phyloP scores from a whole-genome alignment of 2,113 vertebrate species.

The Coreoperca whiteheadi region DNA sequence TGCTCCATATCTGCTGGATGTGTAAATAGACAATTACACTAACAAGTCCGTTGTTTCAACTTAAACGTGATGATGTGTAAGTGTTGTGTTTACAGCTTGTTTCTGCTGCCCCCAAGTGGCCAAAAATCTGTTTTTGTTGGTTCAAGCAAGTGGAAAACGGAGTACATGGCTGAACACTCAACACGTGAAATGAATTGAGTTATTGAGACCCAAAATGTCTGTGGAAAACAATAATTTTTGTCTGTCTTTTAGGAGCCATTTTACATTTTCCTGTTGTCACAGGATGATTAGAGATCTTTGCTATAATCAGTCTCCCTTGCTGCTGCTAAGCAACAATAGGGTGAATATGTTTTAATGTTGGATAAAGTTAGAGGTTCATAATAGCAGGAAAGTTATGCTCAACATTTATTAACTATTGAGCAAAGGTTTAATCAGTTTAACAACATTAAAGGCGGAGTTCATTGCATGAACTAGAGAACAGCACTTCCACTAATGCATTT shows the following conservation, averaged over 20 bases:
- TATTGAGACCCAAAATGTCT: too few relatives aligned
- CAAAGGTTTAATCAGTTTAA: slow-evolving; percentile 23
- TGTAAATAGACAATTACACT: too few relatives aligned
- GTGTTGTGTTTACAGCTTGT: neutral
- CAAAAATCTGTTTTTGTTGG: neutral
- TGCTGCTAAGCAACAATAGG: slow-evolving; percentile 18
- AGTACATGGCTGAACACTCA: too few relatives aligned
- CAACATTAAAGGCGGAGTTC: slow-evolving; percentile 22
- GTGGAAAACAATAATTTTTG: too few relatives aligned
- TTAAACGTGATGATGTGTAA: neutral
- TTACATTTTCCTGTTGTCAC: neutral
- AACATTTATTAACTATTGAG: slow-evolving; percentile 12
- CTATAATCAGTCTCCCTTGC: neutral
- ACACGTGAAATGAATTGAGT: too few relatives aligned
- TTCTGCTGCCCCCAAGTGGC: neutral
- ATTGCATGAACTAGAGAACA: neutral
- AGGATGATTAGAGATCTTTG: neutral
- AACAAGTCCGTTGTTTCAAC: too few relatives aligned
- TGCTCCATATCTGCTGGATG: too few relatives aligned
- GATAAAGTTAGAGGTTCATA: neutral
- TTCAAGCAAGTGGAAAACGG: neutral
- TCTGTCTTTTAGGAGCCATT: neutral
- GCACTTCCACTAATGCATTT: slow-evolving; percentile 36
- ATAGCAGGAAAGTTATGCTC: neutral
- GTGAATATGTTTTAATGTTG: neutral